phyloP scores from a whole-genome alignment of 2,888 invertebrate species.

The Linyphia triangularis region DNA sequence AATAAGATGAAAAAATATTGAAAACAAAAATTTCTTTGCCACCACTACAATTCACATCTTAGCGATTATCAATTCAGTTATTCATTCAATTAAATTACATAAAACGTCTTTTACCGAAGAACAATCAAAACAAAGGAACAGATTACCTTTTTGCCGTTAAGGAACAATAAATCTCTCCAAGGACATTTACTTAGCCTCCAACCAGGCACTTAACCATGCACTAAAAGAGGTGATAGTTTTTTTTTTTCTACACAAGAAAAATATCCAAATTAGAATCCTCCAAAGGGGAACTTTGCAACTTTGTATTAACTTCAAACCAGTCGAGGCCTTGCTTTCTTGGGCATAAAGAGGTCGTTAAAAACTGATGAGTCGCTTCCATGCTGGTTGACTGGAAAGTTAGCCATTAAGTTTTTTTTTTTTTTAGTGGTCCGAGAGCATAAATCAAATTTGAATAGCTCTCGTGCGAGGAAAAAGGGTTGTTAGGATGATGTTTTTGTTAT shows the following conservation, averaged over 20 bases:
- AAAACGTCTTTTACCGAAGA: not conserved
- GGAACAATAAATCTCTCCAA: slow-evolving; percentile 15
- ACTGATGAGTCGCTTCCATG: slow-evolving; percentile 38
- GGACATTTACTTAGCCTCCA: slow-evolving; percentile 5
- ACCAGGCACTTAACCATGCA: slow-evolving; percentile 2
- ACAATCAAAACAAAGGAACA: not conserved
- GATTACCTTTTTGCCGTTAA: not conserved
- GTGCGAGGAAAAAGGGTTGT: slow-evolving; percentile 10
- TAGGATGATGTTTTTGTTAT: not conserved
- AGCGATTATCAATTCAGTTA: not conserved
- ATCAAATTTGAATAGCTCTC: slow-evolving; percentile 36
- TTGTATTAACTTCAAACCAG: slow-evolving; percentile 57
- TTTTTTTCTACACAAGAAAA: not conserved
- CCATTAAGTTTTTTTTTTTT: slow-evolving; percentile 4
- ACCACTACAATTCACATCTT: not conserved
- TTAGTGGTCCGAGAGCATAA: slow-evolving; percentile 1
- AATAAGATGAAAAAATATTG: not conserved
- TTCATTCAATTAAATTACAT: too few relatives aligned
- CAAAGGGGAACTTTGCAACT: slow-evolving; percentile 10
- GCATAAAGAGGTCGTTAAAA: slow-evolving; percentile 19
- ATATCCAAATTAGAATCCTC: slow-evolving; percentile 8
- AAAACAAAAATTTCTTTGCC: not conserved
- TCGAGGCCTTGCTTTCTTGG: not conserved
- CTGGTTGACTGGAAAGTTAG: slow-evolving; percentile 21
- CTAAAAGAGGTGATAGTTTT: slow-evolving; percentile 29